Conservation (phyloP, 2,888 invertebrate species). For the Lochmaea capreae region DNA sequence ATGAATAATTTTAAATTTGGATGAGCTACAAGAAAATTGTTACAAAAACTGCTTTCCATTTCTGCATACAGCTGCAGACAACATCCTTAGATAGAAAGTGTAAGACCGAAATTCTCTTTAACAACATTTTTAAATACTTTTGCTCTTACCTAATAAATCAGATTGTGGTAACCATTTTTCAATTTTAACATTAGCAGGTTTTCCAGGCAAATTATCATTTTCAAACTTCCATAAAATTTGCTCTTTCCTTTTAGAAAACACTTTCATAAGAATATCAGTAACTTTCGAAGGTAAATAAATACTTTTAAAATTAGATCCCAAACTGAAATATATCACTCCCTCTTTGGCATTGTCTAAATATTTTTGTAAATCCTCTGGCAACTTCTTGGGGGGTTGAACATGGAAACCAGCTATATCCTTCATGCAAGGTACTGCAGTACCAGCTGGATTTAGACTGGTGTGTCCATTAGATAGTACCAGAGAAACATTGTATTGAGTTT, state of each 20-base stretch:
- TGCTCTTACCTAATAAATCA: conserved; percentile 51
- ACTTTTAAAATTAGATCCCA: conserved; percentile 71
- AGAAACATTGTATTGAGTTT: conserved; percentile 51
- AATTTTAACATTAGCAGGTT: conserved; percentile 61
- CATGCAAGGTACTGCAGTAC: conserved; percentile 68
- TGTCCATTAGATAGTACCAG: conserved; percentile 62
- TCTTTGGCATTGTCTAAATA: conserved; percentile 67
- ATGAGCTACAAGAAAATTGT: background rate
- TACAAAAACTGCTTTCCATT: too few species aligned
- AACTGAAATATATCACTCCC: conserved; percentile 70
- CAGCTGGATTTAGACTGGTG: conserved; percentile 66
- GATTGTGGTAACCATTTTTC: conserved; percentile 54
- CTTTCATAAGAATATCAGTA: conserved; percentile 68
- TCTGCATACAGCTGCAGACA: too few species aligned
- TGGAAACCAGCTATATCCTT: conserved; percentile 71
- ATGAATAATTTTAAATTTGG: background rate
- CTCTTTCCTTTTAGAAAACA: conserved; percentile 71
- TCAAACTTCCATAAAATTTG: conserved; percentile 79
- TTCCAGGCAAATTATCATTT: conserved; percentile 60
- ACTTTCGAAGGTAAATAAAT: conserved; percentile 68
- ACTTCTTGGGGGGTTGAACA: conserved; percentile 49
- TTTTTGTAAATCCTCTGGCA: conserved; percentile 65
- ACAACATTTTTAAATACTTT: too few species aligned
- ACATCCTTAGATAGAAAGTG: too few species aligned
- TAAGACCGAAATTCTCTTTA: too few species aligned